Percentiles rank a stretch among this genome's conserved stretches.
These are phyloP conservation scores for Fregetta grallaria DNA, from an alignment of 2,113 vertebrate genomes.

Conservation along the genomic window DNA sequence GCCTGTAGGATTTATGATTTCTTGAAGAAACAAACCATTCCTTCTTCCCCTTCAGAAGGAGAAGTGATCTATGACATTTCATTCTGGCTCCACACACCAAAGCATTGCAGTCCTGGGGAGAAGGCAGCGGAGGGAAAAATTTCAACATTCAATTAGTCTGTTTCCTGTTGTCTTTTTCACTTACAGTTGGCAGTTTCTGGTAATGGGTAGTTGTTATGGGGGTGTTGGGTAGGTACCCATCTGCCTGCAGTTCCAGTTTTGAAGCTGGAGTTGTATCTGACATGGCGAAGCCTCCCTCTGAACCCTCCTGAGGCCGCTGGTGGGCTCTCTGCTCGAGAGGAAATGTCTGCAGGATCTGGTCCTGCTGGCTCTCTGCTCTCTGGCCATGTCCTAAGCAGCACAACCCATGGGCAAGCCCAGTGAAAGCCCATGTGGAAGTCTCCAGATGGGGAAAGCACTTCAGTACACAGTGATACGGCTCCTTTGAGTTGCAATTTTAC, in stretches of 20 bases:
- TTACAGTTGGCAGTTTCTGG: neutral
- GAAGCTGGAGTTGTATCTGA: neutral
- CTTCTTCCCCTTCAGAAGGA: neutral
- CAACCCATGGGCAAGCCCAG: neutral
- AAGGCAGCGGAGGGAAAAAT: neutral
- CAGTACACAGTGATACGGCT: neutral
- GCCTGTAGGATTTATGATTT: neutral
- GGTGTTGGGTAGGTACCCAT: neutral
- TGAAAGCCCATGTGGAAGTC: neutral
- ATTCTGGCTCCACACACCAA: neutral
- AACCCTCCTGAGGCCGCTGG: neutral
- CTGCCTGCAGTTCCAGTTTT: neutral
- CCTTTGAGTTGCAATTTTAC: neutral
- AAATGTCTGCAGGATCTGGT: neutral
- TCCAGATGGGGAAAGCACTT: neutral
- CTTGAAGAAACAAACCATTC: neutral
- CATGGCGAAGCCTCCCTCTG: neutral
- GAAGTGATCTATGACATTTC: neutral
- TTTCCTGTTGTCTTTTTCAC: neutral
- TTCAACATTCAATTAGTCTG: neutral
- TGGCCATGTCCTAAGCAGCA: neutral
- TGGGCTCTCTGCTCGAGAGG: neutral
- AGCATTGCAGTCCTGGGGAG: neutral
- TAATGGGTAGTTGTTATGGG: neutral
- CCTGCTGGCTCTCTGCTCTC: neutral